These are phyloP conservation scores for Opisthograptis luteolata DNA, from an alignment of 2,888 invertebrate species.

Conservation along the genomic window DNA sequence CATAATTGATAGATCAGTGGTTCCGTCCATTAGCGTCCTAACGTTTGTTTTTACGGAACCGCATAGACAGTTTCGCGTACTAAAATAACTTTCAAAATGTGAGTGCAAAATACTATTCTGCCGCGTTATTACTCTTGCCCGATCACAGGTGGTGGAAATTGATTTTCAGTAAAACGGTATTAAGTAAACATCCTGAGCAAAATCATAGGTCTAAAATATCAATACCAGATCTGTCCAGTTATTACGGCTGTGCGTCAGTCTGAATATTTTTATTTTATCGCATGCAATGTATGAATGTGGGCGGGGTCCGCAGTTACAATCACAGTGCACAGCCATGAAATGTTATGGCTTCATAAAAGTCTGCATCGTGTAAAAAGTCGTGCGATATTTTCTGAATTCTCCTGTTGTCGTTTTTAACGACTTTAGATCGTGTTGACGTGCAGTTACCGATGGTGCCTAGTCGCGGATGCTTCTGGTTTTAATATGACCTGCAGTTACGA, in stretches of 20 bases:
- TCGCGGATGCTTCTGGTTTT: constrained; percentile 23
- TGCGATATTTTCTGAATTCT: constrained; percentile 14
- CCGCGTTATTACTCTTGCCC: constrained; percentile 13
- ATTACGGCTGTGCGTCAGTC: constrained; percentile 27
- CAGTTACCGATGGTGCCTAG: constrained; percentile 4
- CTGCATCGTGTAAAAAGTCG: neutral
- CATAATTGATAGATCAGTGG: constrained; percentile 10
- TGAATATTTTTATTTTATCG: constrained; percentile 34
- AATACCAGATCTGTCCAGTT: constrained; percentile 6
- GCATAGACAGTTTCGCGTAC: too few relatives aligned
- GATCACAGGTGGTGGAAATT: constrained; percentile 27
- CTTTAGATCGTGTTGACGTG: constrained; percentile 1
- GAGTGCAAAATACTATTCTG: constrained; percentile 20
- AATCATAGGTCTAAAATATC: constrained; percentile 4
- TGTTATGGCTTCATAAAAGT: constrained; percentile 19
- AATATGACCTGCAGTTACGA: constrained; percentile 66
- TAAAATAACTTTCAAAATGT: too few relatives aligned
- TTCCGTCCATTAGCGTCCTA: constrained; percentile 16
- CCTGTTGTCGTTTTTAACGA: constrained; percentile 21
- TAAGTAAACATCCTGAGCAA: constrained; percentile 34
- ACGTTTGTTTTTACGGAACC: too few relatives aligned
- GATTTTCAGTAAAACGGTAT: constrained; percentile 28
- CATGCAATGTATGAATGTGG: constrained; percentile 24
- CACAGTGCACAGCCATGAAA: constrained; percentile 14
- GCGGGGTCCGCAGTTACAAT: constrained; percentile 20